Evolutionary conservation across 2,888 invertebrate species (phyloP), one percentile per base, ranked within the genome.

Genomic region (Cenopis cana): DNA sequence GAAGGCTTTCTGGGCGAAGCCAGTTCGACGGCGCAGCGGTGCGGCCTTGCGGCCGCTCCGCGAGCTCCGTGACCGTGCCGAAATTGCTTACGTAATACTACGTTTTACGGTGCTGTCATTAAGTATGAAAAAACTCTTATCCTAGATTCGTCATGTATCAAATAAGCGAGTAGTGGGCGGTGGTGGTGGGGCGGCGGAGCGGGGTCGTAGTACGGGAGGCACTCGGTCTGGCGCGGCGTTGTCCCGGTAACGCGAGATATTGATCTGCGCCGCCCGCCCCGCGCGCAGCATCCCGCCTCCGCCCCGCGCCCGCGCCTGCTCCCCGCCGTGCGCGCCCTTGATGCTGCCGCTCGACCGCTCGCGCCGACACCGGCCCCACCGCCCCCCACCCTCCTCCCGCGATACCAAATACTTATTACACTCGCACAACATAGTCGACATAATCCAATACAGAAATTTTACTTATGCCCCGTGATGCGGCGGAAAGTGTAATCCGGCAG

Each of bases 191-290:
- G 77, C 76, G 80, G 78, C 76, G 79, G 77, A 76, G 80, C 80
- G 82, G 82, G 84, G 87, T 87, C 89, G 91, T 90, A 92, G 93
- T 91, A 93, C 93, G 89, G 93, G 94, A 94, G 94, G 94, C 94
- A 94, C 94, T 94, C 94, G 92, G 95, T 94, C 94, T 94, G 94
- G 94, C 94, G 90, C 93, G 93, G 94, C 94, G 94, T 94, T 89
- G 89, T 92, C 94, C 93, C 93, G 93, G 94, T 87, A 91, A 94
- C 95, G 88, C 83, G 89, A 89, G 90, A 90, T 91, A 92, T 92
- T 86, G 92, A 92, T 90, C 92, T 89, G 91, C 90, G 91, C 90
- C 82, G 77, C 75, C 76, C 75, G 76, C 76, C 76, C 73, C 80
- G 88, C 86, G 88, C 91, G 89, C 90, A 93, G 93, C 92, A 92